Conservation (phyloP, 2,888 invertebrate species). For the Aleiodes alternator region DNA sequence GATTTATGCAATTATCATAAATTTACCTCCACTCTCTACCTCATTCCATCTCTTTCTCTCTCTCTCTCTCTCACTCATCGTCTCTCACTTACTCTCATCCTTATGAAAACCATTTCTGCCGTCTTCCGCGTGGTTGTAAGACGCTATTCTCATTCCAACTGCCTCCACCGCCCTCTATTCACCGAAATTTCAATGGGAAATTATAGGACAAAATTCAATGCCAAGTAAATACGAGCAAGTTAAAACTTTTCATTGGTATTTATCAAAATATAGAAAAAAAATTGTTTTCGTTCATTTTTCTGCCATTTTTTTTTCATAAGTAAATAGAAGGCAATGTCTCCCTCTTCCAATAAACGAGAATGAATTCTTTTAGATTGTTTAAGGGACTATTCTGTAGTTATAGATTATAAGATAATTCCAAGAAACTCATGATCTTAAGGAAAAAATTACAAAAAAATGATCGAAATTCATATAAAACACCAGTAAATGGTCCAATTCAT, state of each 20-base stretch:
- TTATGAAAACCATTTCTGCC: slow-evolving; percentile 53
- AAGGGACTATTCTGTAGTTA: no score
- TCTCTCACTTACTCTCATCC: slow-evolving; percentile 21
- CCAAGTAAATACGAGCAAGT: slow-evolving; percentile 18
- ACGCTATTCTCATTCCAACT: slow-evolving; percentile 55
- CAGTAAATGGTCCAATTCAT: no score
- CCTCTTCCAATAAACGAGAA: no score
- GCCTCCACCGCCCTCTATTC: slow-evolving; percentile 66
- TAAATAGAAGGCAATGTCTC: no score
- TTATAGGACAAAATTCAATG: slow-evolving; percentile 59
- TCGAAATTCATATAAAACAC: no score
- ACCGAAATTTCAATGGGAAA: slow-evolving; percentile 72
- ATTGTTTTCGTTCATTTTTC: no score
- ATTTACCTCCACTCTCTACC: slow-evolving; percentile 64
- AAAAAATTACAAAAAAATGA: no score
- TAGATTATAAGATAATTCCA: no score
- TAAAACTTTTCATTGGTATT: slow-evolving; percentile 1
- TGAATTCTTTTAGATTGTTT: no score
- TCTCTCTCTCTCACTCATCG: slow-evolving; percentile 40
- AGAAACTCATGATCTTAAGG: no score
- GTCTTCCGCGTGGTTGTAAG: slow-evolving; percentile 70
- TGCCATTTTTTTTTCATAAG: neutral
- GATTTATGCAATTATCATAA: slow-evolving; percentile 75
- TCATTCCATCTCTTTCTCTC: slow-evolving; percentile 37
- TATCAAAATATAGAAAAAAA: no score